Percentiles rank a stretch among this genome's conserved stretches.
phyloP scores from a whole-genome alignment of 2,113 vertebrate species.

The Dipodomys spectabilis region DNA sequence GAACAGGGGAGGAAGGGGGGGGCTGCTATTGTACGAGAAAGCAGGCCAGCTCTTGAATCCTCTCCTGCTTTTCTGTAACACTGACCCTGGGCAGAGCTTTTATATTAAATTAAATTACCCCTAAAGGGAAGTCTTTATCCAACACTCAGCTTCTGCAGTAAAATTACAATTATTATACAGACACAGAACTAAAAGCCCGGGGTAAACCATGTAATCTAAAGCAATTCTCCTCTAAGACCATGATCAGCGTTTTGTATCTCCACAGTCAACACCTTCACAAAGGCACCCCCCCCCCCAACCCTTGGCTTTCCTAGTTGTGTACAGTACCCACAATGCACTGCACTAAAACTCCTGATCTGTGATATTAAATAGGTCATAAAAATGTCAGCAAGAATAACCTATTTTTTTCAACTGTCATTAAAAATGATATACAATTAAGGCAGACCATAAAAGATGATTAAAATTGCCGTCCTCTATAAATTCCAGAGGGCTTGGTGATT shows the following conservation, averaged over 20 bases:
- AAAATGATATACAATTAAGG: slow-evolving; percentile 77
- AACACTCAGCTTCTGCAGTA: slow-evolving; percentile 64
- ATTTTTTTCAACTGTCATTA: slow-evolving; percentile 76
- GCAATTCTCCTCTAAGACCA: not conserved
- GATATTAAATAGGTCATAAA: slow-evolving; percentile 74
- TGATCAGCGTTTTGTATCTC: slow-evolving; percentile 19
- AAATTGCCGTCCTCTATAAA: slow-evolving; percentile 66
- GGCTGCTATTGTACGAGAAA: not conserved
- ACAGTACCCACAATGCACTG: slow-evolving; percentile 73
- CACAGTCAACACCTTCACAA: not conserved
- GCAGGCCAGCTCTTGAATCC: not conserved
- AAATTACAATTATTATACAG: slow-evolving; percentile 57
- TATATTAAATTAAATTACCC: slow-evolving; percentile 77
- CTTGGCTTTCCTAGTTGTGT: slow-evolving; percentile 51
- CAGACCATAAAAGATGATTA: slow-evolving; percentile 71
- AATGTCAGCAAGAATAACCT: slow-evolving; percentile 74
- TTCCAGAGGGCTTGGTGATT: slow-evolving; percentile 59
- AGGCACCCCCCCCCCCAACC: not conserved
- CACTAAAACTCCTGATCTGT: slow-evolving; percentile 69
- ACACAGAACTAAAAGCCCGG: slow-evolving; percentile 33
- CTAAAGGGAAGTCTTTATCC: slow-evolving; percentile 75
- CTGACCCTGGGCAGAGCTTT: slow-evolving; percentile 62
- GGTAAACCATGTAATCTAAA: slow-evolving; percentile 55
- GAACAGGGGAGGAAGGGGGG: not conserved
- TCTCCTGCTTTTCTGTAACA: slow-evolving; percentile 22